These are phyloP conservation scores for Uropsilus gracilis DNA, from an alignment of 2,113 vertebrate species.

Conservation along the genomic window DNA sequence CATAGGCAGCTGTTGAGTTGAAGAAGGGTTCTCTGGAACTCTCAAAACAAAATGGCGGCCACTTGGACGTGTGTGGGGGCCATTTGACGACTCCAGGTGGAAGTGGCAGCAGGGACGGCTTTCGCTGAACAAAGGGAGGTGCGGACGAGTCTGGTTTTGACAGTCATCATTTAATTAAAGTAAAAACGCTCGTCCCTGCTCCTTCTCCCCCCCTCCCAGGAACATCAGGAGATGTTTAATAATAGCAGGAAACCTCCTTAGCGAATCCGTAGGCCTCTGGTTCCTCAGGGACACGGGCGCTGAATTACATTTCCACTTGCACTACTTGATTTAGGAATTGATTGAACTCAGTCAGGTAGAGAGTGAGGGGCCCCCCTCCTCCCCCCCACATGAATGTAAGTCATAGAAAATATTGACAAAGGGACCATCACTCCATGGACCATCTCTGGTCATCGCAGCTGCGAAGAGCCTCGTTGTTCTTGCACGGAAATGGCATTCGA, in stretches of 20 bases:
- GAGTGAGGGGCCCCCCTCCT: not conserved
- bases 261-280: not conserved
- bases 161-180: not conserved
- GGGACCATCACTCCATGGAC: not conserved
- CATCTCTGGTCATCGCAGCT: not conserved
- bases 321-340: slow-evolving; percentile 63
- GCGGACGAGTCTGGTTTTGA: not conserved
- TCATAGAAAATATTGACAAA: not conserved
- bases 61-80: not conserved
- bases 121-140: slow-evolving; percentile 19
- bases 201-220: not conserved
- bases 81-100: too few species aligned
- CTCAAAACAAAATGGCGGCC: not conserved
- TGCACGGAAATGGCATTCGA: too few species aligned
- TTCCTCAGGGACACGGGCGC: not conserved
- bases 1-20: not conserved
- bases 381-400: not conserved
- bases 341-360: slow-evolving; percentile 75
- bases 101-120: not conserved
- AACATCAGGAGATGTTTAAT: slow-evolving; percentile 35
- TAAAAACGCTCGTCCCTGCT: not conserved
- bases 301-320: slow-evolving; percentile 45
- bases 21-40: not conserved
- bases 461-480: not conserved
- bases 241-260: not conserved